These are phyloP conservation scores for Ambastaia sidthimunki DNA, from an alignment of 2,797 vertebrate species.

Conservation along the genomic window DNA sequence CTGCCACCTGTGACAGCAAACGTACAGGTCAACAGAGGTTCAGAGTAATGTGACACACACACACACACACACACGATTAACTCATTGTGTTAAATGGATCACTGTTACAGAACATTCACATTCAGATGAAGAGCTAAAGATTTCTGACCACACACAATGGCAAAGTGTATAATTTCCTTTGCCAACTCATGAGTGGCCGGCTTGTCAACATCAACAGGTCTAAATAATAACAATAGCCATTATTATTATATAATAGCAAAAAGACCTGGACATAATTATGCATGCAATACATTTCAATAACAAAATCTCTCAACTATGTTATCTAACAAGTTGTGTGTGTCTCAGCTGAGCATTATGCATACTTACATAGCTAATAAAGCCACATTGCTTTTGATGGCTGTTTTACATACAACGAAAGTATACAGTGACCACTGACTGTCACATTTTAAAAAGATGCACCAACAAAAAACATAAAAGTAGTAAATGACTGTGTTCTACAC, in stretches of 20 bases:
- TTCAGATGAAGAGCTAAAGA: background rate
- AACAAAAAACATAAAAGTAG: too few species aligned
- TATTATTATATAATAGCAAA: background rate
- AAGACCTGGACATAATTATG: background rate
- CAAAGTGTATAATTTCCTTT: background rate
- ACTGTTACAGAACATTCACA: background rate
- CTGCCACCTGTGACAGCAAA: conserved; percentile 18
- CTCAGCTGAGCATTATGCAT: background rate
- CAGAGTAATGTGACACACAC: background rate
- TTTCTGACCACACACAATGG: conserved; percentile 27
- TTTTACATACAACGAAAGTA: too few species aligned
- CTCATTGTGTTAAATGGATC: conserved; percentile 1
- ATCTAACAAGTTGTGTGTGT: background rate
- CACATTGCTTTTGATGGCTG: too few species aligned
- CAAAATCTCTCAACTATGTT: background rate
- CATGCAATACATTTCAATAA: background rate
- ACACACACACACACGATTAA: background rate
- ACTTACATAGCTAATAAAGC: too few species aligned
- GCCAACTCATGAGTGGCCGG: background rate
- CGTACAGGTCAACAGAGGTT: background rate
- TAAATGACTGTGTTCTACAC: too few species aligned
- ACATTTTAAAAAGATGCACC: too few species aligned
- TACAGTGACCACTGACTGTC: too few species aligned
- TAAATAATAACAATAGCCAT: background rate
- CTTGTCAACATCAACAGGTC: background rate